Conservation (phyloP, 2,888 invertebrate genomes). For the Amphiduros pacificus region DNA sequence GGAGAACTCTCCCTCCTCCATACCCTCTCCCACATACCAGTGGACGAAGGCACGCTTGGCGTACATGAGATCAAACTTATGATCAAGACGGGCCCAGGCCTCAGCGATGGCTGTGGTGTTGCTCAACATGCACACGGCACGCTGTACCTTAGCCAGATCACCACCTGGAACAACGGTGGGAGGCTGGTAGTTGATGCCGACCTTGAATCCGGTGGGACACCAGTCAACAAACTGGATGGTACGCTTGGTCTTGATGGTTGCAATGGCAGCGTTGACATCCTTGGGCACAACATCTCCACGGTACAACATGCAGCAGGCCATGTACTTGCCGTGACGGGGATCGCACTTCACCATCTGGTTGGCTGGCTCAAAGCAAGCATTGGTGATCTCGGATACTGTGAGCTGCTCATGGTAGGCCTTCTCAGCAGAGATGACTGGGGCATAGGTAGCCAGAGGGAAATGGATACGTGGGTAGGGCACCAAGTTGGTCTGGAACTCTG, state of each 20-base stretch:
- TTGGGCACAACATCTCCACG: background rate
- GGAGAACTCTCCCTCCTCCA: no score
- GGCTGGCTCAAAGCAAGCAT: background rate
- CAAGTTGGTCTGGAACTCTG: background rate
- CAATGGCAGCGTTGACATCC: background rate
- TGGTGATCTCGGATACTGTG: background rate
- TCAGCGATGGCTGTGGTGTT: no score
- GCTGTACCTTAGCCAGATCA: no score
- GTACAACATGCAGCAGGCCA: background rate
- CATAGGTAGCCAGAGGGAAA: background rate
- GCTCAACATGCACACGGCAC: no score
- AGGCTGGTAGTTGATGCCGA: slow-evolving; percentile 1
- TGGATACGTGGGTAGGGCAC: background rate
- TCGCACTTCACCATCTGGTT: slow-evolving; percentile 2
- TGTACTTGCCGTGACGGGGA: background rate
- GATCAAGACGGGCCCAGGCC: no score
- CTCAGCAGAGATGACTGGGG: background rate
- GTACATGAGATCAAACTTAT: no score
- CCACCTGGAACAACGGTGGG: slow-evolving; percentile 2
- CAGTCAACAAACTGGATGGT: slow-evolving; percentile 2
- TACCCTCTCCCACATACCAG: no score
- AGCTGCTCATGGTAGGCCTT: slow-evolving; percentile 1
- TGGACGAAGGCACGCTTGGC: no score
- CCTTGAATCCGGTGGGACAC: slow-evolving; percentile 1
- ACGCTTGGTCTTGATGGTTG: background rate